phyloP scores from a whole-genome alignment of 2,113 vertebrate genomes.

The Gadus macrocephalus region DNA sequence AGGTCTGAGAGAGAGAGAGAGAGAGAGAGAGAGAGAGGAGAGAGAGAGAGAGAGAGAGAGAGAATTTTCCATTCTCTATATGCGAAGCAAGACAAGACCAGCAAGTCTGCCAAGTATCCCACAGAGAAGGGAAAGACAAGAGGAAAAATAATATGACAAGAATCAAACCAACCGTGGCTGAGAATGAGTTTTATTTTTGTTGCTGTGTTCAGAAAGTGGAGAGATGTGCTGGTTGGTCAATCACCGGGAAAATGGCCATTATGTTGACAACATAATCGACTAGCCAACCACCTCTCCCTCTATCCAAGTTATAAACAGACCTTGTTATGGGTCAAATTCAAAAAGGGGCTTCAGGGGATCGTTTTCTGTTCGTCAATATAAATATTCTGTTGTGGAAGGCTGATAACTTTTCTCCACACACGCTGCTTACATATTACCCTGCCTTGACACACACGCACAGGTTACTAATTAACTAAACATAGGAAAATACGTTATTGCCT shows the following conservation, averaged over 20 bases:
- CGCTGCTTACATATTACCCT: no score
- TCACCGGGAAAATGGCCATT: no score
- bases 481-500: no score
- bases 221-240: neutral
- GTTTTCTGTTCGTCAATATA: no score
- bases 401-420: no score
- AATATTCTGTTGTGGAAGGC: no score
- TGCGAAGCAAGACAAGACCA: conserved; percentile 63
- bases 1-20: conserved; percentile 3
- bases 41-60: conserved; percentile 45
- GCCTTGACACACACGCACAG: no score
- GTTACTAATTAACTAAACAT: no score
- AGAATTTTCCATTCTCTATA: conserved; percentile 29
- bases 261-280: neutral
- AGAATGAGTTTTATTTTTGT: neutral
- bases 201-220: neutral
- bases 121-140: conserved; percentile 5
- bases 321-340: no score
- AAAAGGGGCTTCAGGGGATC: no score
- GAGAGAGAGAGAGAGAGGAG: conserved; percentile 2
- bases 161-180: conserved; percentile 10
- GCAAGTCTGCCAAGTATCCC: conserved; percentile 58
- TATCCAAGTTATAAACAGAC: neutral
- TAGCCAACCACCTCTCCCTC: neutral
- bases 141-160: neutral